Evolutionary conservation across 2,113 vertebrate species (phyloP).

Genomic region (Porphyrio hochstetteri): DNA sequence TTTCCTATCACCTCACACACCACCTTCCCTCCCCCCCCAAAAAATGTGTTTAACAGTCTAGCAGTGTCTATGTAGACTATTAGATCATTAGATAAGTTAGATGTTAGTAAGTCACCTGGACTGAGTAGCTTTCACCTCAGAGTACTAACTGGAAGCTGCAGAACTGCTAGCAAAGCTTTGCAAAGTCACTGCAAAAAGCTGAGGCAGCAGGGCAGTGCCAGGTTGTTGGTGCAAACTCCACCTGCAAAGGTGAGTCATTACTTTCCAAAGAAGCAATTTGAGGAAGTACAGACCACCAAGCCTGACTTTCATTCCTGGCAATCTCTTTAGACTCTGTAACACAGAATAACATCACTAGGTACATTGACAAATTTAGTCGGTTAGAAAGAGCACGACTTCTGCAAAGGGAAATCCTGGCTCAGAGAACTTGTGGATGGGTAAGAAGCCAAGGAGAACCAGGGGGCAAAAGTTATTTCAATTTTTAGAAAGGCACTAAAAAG

Average conservation of each 20-base stretch:
- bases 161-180: not conserved
- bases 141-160: not conserved
- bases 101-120: not conserved
- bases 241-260: not conserved
- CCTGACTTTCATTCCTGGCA: not conserved
- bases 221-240: not conserved
- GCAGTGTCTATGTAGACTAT: not conserved
- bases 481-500: not conserved
- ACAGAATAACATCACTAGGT: too few relatives aligned
- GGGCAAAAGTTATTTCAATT: not conserved
- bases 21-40: fast-evolving
- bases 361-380: fast-evolving
- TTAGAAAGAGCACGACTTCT: not conserved
- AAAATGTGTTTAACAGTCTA: not conserved
- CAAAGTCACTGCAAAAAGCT: not conserved
- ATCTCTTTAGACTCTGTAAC: not conserved
- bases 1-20: not conserved
- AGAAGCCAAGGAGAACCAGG: not conserved
- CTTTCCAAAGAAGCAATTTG: fast-evolving
- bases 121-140: not conserved
- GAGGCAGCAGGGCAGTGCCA: not conserved
- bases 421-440: not conserved
- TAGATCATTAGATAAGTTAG: not conserved
- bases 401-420: not conserved
- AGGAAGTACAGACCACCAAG: not conserved